Evolutionary conservation across 2,797 vertebrate species (phyloP), one percentile per base, ranked within the genome.

Genomic region (Sphaeramia orbicularis): DNA sequence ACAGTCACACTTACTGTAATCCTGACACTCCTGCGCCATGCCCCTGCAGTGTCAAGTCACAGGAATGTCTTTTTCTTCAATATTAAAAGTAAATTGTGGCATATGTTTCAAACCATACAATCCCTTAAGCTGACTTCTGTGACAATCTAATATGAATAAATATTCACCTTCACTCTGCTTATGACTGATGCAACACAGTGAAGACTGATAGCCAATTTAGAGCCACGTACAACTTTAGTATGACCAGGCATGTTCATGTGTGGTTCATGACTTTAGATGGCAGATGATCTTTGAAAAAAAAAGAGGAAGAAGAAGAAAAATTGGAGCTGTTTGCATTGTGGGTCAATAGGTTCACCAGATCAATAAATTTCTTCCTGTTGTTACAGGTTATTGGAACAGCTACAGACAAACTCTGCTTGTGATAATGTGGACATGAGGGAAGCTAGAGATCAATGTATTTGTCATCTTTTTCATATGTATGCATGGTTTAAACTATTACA

Each of bases 1-100:
- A 53, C 72, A 47, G 80, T 74, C 85, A 82, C 83, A 72, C 83
- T 72, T 47, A 68, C 69, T 73, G 72, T 84, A 85, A 86, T 78
- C 80, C 74, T 49, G 72, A 78, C 72, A 55, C 43, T 56, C 30
- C 58, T 4, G 71, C 15, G 6, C 53, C 54, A 56, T 57, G 8
- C 49, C 44, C 77, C 57, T 19, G 54, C 80, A 49, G 53, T 47
- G 48, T 19, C 57, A 55, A 43, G 61, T 81, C 50, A 66, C 63
- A 72, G 53, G 44, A 64, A 58, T 49, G 30, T 71, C 24, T 54
- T 27, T 70, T 64, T 38, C n/a, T 41, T 45, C 19, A 45, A 51
- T 10, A 12, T 52, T 47, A 13, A 65, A 74, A 74, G 60, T 16
- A 62, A 42, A 21, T 21, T 3, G 24, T 48, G 57, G 58, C 52